Base-by-base conservation (phyloP, 2,888 invertebrate genomes). In the Antitype chi region DNA sequence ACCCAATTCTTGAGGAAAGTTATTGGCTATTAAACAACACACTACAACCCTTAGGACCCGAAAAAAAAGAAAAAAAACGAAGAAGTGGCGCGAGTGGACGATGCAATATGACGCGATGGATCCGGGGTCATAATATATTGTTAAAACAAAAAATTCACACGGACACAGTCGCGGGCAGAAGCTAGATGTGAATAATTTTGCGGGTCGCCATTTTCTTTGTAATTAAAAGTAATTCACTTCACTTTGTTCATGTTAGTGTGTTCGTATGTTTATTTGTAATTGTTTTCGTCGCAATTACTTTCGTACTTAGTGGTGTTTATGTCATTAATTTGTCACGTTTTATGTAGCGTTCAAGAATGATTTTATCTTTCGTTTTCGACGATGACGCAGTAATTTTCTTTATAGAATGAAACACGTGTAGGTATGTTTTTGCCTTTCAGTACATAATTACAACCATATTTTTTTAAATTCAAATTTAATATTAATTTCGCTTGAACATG, bases 141-240 rank as follows among this genome's bases (percentile, higher is more conserved):
- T 49, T 28, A 15, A 28, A 32, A 67, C 28, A 23, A 52, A 2
- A 53, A 68, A 53, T 7, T 32, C 20, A 57, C 9, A 7, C 32
- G 32, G 1, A n/a, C n/a, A 1, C 0, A 32, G 15, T 15, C 23
- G 23, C 49, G 9, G 5, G 23, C 23, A 11, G 6, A 32, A n/a
- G 20, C 6, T 55, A 38, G 32, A 7, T 17, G 53, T 32, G 81
- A 86, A 87, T 83, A 83, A 79, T 85, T 88, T 90, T 89, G 89
- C 88, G 63, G 73, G 62, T 70, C 59, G 91, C 91, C 90, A 90
- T 91, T 90, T 90, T 88, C 79, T 62, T 64, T 71, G 85, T 85
- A 91, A 91, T 91, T 90, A 89, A 88, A 90, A 84, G 81, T 90
- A 90, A 86, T 88, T 90, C 80, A 83, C 77, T 80, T 85, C 76